Evolutionary conservation across 92 coral and sea anemone species (phyloP).

Genomic region (Siderastrea siderea): DNA sequence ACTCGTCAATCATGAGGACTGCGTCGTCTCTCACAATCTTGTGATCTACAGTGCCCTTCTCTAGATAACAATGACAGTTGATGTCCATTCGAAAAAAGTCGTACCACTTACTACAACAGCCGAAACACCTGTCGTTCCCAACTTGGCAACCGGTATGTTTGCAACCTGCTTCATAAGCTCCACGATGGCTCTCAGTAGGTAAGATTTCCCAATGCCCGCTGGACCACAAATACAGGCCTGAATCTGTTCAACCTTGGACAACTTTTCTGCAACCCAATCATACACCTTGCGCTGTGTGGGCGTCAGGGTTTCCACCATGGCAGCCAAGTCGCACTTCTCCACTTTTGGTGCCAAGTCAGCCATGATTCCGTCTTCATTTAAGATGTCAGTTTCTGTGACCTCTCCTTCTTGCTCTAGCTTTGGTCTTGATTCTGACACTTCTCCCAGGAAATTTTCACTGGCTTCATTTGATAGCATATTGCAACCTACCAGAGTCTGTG

Average conservation of each 20-base stretch:
- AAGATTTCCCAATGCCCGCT: conserved; percentile 14
- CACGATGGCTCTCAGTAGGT: conserved; percentile 1
- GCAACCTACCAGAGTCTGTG: too few species aligned
- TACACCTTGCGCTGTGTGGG: background rate
- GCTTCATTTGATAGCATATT: too few species aligned
- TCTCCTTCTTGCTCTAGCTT: conserved; percentile 3
- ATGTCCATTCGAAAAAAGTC: conserved; percentile 5
- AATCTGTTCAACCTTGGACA: conserved; percentile 1
- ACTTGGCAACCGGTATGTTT: too few species aligned
- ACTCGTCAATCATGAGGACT: conserved; percentile 16
- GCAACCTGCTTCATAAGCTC: background rate
- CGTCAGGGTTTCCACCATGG: background rate
- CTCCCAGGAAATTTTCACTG: too few species aligned
- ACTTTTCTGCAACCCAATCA: conserved; percentile 3
- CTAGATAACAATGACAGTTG: background rate
- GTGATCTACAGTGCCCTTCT: background rate
- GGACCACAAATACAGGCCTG: conserved; percentile 16
- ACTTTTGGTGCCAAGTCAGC: conserved; percentile 3
- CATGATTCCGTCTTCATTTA: background rate
- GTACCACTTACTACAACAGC: conserved; percentile 13
- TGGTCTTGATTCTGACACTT: conserved; percentile 3
- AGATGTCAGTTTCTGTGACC: too few species aligned
- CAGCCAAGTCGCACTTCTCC: too few species aligned
- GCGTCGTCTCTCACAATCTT: background rate
- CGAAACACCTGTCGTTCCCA: conserved; percentile 17